Conservation (phyloP, 35 echinoderm and acorn worm genomes). For the Amphiura filiformis region DNA sequence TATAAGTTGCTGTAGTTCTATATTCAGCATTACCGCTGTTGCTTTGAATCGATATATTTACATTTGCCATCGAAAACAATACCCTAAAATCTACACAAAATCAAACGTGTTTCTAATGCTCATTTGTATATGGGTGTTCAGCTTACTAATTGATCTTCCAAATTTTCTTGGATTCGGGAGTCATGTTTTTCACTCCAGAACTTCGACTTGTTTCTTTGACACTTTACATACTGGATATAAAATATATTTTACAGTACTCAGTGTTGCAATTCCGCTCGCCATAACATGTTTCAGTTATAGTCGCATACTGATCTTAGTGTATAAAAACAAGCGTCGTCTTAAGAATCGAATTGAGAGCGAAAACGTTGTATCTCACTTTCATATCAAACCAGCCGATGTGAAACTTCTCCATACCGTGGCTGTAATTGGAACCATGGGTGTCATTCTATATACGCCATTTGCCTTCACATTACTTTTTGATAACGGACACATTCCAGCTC, state of each 20-base stretch:
- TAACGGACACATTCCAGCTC: background rate
- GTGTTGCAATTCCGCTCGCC: background rate
- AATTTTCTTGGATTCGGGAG: no score
- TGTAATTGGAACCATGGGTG: background rate
- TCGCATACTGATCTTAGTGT: background rate
- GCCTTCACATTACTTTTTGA: background rate
- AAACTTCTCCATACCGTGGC: background rate
- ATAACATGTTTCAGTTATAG: background rate
- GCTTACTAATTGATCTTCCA: no score
- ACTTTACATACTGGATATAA: background rate
- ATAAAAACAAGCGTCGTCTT: background rate
- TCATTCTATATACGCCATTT: background rate
- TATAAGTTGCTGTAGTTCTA: no score
- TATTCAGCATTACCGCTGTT: no score
- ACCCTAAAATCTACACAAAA: no score
- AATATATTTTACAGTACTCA: no score
- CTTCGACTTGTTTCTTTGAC: constrained; percentile 70
- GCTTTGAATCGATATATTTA: no score
- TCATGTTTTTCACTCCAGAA: no score
- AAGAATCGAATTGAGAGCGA: background rate
- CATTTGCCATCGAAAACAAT: no score
- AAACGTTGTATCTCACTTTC: background rate
- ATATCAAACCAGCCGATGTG: background rate
- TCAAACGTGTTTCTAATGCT: constrained; percentile 53
- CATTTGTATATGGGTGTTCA: constrained; percentile 10